Conservation (phyloP, 2,113 vertebrate genomes). For the mouse (Mus musculus) region DNA sequence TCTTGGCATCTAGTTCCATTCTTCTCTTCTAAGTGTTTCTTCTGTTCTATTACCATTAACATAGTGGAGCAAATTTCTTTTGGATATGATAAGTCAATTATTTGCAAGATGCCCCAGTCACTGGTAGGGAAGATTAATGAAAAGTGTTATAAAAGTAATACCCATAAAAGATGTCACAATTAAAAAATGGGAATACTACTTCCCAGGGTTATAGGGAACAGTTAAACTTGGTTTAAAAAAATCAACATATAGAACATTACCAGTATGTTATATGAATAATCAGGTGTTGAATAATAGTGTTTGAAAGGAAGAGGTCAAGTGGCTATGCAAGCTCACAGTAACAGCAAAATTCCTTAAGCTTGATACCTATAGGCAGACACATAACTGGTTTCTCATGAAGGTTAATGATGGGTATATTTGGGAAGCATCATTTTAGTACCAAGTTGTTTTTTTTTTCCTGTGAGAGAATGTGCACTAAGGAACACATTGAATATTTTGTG, state of each 20-base stretch:
- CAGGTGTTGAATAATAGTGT: not conserved
- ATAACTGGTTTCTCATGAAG: slow-evolving; percentile 10
- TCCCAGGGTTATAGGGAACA: slow-evolving; percentile 71
- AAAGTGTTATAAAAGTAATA: slow-evolving; percentile 82
- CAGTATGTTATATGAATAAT: slow-evolving; percentile 9
- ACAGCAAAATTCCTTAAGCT: not conserved
- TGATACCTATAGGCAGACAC: not conserved
- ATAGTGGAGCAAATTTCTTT: slow-evolving; percentile 86
- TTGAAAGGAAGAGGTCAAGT: not conserved
- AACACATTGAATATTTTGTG: slow-evolving; percentile 30
- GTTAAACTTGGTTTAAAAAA: slow-evolving; percentile 46
- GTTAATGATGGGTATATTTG: not conserved
- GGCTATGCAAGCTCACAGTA: not conserved
- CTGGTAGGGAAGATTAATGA: slow-evolving; percentile 86
- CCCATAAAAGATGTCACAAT: slow-evolving; percentile 82
- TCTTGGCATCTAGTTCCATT: slow-evolving; percentile 82
- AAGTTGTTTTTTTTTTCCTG: not conserved
- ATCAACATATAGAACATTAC: not conserved
- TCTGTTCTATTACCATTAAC: slow-evolving; percentile 84
- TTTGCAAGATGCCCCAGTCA: slow-evolving; percentile 79
- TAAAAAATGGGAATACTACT: slow-evolving; percentile 63
- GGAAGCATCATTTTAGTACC: not conserved
- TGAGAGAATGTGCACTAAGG: slow-evolving; percentile 8
- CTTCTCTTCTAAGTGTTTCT: slow-evolving; percentile 73
- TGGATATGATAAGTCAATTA: slow-evolving; percentile 87